Base-by-base conservation (phyloP, 1,140 invertebrate genomes). In the Batillaria attramentaria region DNA sequence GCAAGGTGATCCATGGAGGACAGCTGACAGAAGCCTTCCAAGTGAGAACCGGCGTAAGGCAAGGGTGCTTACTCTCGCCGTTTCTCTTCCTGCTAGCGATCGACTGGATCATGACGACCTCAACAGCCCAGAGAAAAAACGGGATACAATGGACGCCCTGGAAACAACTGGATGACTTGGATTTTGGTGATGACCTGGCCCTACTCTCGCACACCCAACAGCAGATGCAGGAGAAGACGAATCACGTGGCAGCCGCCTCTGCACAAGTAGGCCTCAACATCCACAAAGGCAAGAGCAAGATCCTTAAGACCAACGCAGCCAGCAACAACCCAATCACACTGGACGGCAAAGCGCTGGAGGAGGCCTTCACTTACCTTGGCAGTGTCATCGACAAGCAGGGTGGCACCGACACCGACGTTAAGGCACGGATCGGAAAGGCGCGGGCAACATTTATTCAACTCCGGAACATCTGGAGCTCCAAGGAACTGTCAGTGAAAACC, bases 121-220 rank as follows among this genome's bases (percentile, higher is more conserved):
- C n/a, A n/a, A 54, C n/a, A n/a, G 43, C 46, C 42, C 65, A 69
- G 37, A 69, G 16, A 35, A 20, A 35, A 35, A 69, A 69, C 24
- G 46, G 42, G 54, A 60, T 20, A n/a, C 33, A 35, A 8, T 77
- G 37, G 0, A 10, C 35, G 10, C 42, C 68, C 35, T 72, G 68
- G 16, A 20, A 16, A 16, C 41, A 72, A 46, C 78, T 81, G 28
- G 73, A 83, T 24, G 79, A 83, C 54, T 42, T 79, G 35, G 78
- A 79, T 57, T 79, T 79, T 66, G 78, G 46, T 33, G 78, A 79
- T n/a, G 54, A 79, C 42, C 37, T 79, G n/a, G 77, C 80, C 20
- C 72, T 81, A 8, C 72, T 81, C 76, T 74, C 33, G 50, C 70
- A 74, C 69, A 80, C 35, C 43, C 68, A 77, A 6, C 3, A 54